Conservation (phyloP, 2,888 invertebrate species). For the Coenonympha arcania region DNA sequence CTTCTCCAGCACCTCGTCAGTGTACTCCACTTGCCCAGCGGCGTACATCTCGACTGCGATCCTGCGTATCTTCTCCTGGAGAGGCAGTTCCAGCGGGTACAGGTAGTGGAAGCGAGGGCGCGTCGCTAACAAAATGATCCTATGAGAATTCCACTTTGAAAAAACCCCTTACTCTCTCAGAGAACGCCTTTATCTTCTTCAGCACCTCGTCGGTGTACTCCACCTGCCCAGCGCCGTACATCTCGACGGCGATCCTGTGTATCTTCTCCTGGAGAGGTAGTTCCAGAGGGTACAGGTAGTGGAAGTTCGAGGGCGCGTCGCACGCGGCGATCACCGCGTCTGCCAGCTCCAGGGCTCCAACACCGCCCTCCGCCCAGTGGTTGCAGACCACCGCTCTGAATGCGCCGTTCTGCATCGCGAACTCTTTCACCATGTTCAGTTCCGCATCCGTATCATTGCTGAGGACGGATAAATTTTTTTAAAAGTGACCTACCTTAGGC, state of each 20-base stretch:
- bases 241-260: slow-evolving; percentile 87
- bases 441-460: slow-evolving; percentile 91
- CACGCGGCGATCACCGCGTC: slow-evolving; percentile 89
- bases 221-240: slow-evolving; percentile 96
- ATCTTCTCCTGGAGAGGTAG: slow-evolving; percentile 89
- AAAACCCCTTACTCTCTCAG: slow-evolving; percentile 76
- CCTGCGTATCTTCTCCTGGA: slow-evolving; percentile 88
- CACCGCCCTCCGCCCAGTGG: slow-evolving; percentile 93
- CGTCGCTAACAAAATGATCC: too few relatives aligned
- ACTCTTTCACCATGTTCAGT: slow-evolving; percentile 82
- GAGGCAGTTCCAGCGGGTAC: slow-evolving; percentile 79
- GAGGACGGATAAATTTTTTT: slow-evolving; percentile 20
- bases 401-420: slow-evolving; percentile 85
- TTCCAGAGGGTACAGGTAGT: slow-evolving; percentile 81
- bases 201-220: slow-evolving; percentile 82
- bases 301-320: slow-evolving; percentile 75
- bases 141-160: too few relatives aligned
- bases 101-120: slow-evolving; percentile 78
- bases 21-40: slow-evolving; percentile 87
- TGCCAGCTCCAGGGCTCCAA: slow-evolving; percentile 89
- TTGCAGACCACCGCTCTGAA: slow-evolving; percentile 88
- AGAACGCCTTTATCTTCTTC: slow-evolving; percentile 80
- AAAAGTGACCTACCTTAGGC: too few relatives aligned
- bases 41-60: slow-evolving; percentile 97
- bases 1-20: slow-evolving; percentile 79